These are phyloP conservation scores for Chiloscyllium plagiosum DNA, from an alignment of 2,113 vertebrate species.

Conservation along the genomic window DNA sequence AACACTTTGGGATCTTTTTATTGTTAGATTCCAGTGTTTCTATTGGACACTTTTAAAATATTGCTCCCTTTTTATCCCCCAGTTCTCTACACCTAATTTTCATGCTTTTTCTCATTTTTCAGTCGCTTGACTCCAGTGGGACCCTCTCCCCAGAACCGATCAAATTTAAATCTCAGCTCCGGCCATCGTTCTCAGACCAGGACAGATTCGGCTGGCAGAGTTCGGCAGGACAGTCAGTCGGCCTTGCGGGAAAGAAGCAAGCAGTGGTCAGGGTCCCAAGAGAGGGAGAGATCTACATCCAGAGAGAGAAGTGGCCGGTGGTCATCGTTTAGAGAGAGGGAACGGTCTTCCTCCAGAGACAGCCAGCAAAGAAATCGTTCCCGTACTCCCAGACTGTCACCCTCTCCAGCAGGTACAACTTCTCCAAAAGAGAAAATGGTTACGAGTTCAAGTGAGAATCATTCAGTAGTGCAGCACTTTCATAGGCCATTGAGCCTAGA, in stretches of 20 bases:
- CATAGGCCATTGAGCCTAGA: not conserved
- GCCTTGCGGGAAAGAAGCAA: slow-evolving; percentile 42
- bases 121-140: slow-evolving; percentile 56
- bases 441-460: too few relatives aligned
- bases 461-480: not conserved
- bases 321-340: slow-evolving; percentile 51
- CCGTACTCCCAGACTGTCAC: slow-evolving; percentile 52
- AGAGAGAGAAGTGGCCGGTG: slow-evolving; percentile 56
- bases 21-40: not conserved
- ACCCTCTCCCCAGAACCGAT: slow-evolving; percentile 28
- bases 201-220: not conserved
- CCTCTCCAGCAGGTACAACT: slow-evolving; percentile 68
- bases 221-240: slow-evolving; percentile 2
- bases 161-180: slow-evolving; percentile 37
- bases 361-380: slow-evolving; percentile 51
- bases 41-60: not conserved
- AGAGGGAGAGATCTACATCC: slow-evolving; percentile 59
- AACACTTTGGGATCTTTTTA: not conserved
- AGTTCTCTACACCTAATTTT: too few relatives aligned
- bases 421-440: not conserved
- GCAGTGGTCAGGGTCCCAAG: slow-evolving; percentile 38
- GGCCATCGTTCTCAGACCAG: not conserved
- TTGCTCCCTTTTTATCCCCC: not conserved
- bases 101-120: not conserved
- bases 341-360: slow-evolving; percentile 54